These are phyloP conservation scores for Neostethus bicornis DNA, from an alignment of 2,797 vertebrate genomes.

Conservation along the genomic window DNA sequence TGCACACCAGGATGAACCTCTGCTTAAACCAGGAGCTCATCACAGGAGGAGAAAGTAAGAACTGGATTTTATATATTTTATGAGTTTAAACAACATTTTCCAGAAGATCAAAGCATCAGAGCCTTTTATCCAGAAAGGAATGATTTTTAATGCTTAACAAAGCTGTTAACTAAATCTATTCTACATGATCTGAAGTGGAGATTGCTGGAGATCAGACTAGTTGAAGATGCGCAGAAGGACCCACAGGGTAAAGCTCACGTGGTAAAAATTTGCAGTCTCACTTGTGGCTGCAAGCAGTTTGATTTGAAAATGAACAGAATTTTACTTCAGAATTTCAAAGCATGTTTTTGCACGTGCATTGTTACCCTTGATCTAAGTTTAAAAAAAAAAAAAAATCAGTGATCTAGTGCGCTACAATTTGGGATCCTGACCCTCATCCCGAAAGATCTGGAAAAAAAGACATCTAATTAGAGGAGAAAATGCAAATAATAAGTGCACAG, in stretches of 20 bases:
- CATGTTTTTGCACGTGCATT: too few species aligned
- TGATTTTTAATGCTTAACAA: constrained; percentile 12
- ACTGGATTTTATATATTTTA: constrained; percentile 2
- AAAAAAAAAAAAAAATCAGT: too few species aligned
- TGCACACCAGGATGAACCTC: constrained; percentile 57
- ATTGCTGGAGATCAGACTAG: constrained; percentile 4
- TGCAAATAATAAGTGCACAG: not conserved
- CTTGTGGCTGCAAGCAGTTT: constrained; percentile 65
- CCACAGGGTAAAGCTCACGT: constrained; percentile 40
- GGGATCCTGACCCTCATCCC: constrained; percentile 2
- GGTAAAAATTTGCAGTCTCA: constrained; percentile 49
- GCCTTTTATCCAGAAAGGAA: constrained; percentile 39
- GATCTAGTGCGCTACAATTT: not conserved
- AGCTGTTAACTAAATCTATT: constrained; percentile 3
- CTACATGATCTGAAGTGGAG: constrained; percentile 1
- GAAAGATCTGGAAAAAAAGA: constrained; percentile 7
- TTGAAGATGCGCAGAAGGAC: constrained; percentile 25
- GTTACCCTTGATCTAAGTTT: too few species aligned
- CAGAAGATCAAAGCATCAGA: too few species aligned
- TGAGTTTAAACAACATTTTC: constrained; percentile 7
- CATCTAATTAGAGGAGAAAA: not conserved
- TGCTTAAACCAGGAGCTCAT: constrained; percentile 49
- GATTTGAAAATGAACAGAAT: constrained; percentile 21
- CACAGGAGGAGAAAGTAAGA: constrained; percentile 59
- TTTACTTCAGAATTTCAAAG: not conserved